Percentiles rank a stretch among this genome's conserved stretches.
Evolutionary conservation across 2,888 invertebrate genomes (phyloP).

Genomic region (Meliscaeva auricollis): DNA sequence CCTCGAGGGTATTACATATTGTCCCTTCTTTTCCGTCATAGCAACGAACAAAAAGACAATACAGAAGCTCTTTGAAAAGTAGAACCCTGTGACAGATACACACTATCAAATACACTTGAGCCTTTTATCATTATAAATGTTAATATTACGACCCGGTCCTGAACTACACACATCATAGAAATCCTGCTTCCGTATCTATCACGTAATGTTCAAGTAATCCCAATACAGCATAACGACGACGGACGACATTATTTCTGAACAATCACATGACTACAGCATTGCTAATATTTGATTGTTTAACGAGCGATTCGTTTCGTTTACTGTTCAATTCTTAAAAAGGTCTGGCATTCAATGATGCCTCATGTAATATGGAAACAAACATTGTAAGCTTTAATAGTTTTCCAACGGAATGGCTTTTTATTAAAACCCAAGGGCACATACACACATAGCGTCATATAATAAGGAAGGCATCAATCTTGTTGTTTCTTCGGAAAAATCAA

Average conservation of each 20-base stretch:
- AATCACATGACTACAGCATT: slow-evolving; percentile 18
- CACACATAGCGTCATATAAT: no score
- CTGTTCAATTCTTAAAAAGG: slow-evolving; percentile 11
- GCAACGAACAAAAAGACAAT: neutral
- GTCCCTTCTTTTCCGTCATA: neutral
- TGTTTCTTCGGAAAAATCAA: neutral
- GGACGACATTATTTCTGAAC: slow-evolving; percentile 6
- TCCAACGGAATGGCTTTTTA: slow-evolving; percentile 3
- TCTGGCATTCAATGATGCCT: slow-evolving; percentile 5
- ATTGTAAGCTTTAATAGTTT: slow-evolving; percentile 5
- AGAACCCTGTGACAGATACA: neutral
- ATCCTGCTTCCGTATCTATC: neutral
- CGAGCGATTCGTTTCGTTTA: slow-evolving; percentile 8
- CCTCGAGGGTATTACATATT: neutral
- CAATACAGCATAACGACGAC: neutral
- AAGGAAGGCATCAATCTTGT: slow-evolving; percentile 1
- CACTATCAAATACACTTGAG: neutral
- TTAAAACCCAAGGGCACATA: neutral
- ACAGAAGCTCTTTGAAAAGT: neutral
- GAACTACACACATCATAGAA: neutral
- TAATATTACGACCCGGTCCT: neutral
- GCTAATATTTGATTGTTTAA: slow-evolving; percentile 8
- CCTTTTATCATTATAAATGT: neutral
- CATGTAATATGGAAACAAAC: neutral
- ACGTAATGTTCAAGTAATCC: slow-evolving; percentile 2